Evolutionary conservation across 2,113 vertebrate genomes (phyloP), one percentile per base, ranked within the genome.

Genomic region (Charadrius vociferus): DNA sequence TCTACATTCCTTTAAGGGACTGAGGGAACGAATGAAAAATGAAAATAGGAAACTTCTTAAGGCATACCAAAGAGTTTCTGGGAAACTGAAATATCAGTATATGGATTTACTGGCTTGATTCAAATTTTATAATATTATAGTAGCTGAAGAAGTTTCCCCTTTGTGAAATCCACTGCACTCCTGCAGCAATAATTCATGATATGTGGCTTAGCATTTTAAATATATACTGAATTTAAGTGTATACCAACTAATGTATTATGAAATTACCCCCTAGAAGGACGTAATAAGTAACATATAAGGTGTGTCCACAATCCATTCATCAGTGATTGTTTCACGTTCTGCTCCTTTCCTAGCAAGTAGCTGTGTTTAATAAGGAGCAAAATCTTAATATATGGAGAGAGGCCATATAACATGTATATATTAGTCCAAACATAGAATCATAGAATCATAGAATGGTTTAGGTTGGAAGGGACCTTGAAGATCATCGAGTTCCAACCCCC

Each of bases 341-440:
- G 4, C 27, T 68, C 14, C 15, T 74, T 77, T 86, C 32, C 5
- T 8, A 66, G 23, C 7, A 70, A 88, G 14, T 43, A 12, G 3
- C 30, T 63, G 59, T 11, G 9, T 49, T 68, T 58, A 68, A 18
- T 10, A 73, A 56, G 52, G 27, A 77, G 27, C 3, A 81, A 80
- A 72, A 82, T 56, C 39, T 49, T 34, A 74, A 14, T 9, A 29
- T 70, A 67, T 7, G 3, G 55, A 74, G 32, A 56, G n/a, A 59
- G 8, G 81, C 12, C 2, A 5, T 34, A 37, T 20, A 24, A 47
- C 15, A n/a, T 1, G 0, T 10, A 55, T 15, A 3, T 41, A 47
- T 43, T 37, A 32, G 15, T n/a, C 49, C 8, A 71, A 29, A 59
- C 18, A 50, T 7, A 74, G 15, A 30, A n/a, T n/a, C n/a, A n/a